Percentiles rank a stretch among this genome's conserved stretches.
Conservation (phyloP, 2,797 vertebrate genomes). For the Perodicticus potto region DNA sequence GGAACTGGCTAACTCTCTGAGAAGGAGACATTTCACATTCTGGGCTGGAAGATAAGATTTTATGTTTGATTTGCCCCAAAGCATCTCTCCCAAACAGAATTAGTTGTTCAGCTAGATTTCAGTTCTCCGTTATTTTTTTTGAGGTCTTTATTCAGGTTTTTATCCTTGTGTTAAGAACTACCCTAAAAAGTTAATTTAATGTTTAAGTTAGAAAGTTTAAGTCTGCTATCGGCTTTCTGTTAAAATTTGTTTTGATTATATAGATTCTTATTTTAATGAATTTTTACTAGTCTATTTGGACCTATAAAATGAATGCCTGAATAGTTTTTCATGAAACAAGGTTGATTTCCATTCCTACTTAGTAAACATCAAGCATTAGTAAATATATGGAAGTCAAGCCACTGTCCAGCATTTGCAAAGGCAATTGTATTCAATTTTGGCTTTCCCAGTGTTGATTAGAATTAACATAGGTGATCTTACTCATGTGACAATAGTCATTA, state of each 20-base stretch:
- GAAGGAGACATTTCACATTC: neutral
- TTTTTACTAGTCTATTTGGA: constrained; percentile 17
- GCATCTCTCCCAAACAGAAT: neutral
- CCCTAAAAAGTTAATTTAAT: constrained; percentile 24
- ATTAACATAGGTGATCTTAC: constrained; percentile 23
- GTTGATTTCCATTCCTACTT: neutral
- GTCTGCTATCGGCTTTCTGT: neutral
- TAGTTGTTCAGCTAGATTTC: constrained; percentile 25
- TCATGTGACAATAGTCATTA: neutral
- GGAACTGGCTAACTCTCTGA: neutral
- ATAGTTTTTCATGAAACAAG: neutral
- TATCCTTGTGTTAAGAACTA: constrained; percentile 46
- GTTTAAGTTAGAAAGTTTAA: constrained; percentile 32
- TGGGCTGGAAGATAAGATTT: neutral
- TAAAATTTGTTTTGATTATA: constrained; percentile 16
- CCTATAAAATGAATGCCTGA: neutral
- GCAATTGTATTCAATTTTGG: constrained; percentile 28
- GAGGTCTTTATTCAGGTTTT: constrained; percentile 20
- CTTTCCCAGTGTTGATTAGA: constrained; percentile 23
- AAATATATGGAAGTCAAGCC: constrained; percentile 10
- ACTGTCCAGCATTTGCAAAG: neutral
- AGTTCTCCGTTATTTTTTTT: constrained; percentile 15
- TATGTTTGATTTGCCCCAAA: neutral
- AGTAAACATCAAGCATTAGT: constrained; percentile 20
- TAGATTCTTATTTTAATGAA: constrained; percentile 36